Conservation (phyloP, 2,797 vertebrate genomes). For the Peromyscus aztecus region DNA sequence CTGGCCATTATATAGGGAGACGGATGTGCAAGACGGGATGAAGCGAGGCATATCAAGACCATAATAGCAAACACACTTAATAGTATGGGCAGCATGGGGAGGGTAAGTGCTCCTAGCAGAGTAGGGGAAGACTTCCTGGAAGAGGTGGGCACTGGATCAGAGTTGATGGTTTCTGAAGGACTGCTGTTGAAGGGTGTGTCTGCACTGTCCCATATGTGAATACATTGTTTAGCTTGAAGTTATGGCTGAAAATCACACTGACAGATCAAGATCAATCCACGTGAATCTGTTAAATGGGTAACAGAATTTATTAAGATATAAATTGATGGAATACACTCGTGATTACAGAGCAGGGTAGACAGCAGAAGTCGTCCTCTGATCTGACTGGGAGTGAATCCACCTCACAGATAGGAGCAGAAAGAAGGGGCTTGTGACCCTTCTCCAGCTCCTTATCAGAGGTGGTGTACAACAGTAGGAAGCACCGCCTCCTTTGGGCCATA, state of each 20-base stretch:
- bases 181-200: background rate
- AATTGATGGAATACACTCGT: too few species aligned
- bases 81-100: rapidly evolving
- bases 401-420: too few species aligned
- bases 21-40: background rate
- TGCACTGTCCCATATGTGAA: background rate
- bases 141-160: slow-evolving; percentile 10
- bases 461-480: too few species aligned
- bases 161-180: slow-evolving; percentile 37
- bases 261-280: background rate
- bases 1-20: background rate
- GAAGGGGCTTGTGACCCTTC: too few species aligned
- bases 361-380: too few species aligned
- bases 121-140: slow-evolving; percentile 28
- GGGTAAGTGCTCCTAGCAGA: background rate
- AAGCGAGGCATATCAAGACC: background rate
- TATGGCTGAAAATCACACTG: background rate
- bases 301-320: too few species aligned
- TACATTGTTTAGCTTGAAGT: slow-evolving; percentile 13
- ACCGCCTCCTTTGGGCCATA: too few species aligned
- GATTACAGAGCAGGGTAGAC: too few species aligned
- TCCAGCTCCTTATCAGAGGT: too few species aligned
- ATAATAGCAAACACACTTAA: background rate
- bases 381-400: too few species aligned
- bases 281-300: too few species aligned